Percentiles rank a stretch among this genome's conserved stretches.
phyloP scores from a whole-genome alignment of 2,888 invertebrate genomes.

The Eilema sororculum region DNA sequence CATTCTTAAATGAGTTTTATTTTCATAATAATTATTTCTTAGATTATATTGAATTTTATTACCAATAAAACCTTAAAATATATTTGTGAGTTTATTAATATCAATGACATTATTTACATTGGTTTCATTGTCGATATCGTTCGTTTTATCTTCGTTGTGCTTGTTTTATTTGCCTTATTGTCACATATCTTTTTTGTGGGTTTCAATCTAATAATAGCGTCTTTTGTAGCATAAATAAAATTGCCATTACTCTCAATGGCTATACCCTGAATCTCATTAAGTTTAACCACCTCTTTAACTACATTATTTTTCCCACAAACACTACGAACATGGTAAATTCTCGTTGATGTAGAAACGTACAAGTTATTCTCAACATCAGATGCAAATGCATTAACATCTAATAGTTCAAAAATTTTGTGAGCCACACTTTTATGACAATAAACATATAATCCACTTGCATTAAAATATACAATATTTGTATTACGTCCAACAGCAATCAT shows the following conservation, averaged over 20 bases:
- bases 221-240: conserved; percentile 10
- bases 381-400: not conserved
- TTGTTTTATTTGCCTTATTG: not conserved
- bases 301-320: not conserved
- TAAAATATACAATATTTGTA: conserved; percentile 51
- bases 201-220: conserved; percentile 11
- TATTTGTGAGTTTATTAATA: not conserved
- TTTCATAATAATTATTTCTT: too few relatives aligned
- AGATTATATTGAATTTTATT: not conserved
- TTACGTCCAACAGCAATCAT: conserved; percentile 31
- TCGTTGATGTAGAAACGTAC: not conserved
- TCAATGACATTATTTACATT: not conserved
- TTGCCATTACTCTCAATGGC: conserved; percentile 53
- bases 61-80: not conserved
- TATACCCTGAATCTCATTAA: conserved; percentile 45
- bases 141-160: not conserved
- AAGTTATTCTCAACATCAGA: conserved; percentile 5
- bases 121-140: not conserved
- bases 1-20: too few relatives aligned
- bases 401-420: not conserved
- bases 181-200: conserved; percentile 3
- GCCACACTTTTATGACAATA: not conserved
- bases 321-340: not conserved
- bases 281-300: conserved; percentile 20
- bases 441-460: conserved; percentile 39